Percentiles rank a stretch among this genome's conserved stretches.
Conservation (phyloP, 1,140 invertebrate species). For the Apolygus lucorum region DNA sequence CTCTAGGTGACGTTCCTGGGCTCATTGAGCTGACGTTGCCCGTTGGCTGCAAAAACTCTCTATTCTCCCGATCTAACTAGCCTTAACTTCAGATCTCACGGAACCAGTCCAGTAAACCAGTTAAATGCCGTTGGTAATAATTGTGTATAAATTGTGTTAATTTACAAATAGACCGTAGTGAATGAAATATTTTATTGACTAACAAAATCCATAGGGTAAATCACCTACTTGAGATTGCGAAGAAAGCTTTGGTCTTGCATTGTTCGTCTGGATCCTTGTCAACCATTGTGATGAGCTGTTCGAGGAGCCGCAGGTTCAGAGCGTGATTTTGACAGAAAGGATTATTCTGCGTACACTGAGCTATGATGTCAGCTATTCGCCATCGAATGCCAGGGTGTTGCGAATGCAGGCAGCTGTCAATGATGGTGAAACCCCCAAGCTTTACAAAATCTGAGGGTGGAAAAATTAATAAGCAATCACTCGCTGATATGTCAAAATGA, state of each 20-base stretch:
- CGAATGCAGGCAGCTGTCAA: constrained; percentile 20
- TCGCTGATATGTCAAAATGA: background rate
- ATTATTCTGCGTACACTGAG: constrained; percentile 27
- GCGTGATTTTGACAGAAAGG: constrained; percentile 22
- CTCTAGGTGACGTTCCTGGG: no score
- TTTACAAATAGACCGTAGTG: no score
- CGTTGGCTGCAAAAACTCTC: no score
- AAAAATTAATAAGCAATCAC: background rate
- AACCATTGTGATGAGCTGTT: constrained; percentile 6
- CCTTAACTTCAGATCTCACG: no score
- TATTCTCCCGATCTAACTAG: no score
- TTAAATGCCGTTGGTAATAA: no score
- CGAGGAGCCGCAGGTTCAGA: constrained; percentile 16
- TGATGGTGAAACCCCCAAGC: constrained; percentile 24
- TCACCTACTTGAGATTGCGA: constrained; percentile 27
- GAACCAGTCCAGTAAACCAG: no score
- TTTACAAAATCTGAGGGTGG: constrained; percentile 25
- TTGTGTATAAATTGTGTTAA: no score
- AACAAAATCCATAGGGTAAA: no score
- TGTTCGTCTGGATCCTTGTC: constrained; percentile 18
- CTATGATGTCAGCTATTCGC: constrained; percentile 26
- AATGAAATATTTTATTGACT: no score
- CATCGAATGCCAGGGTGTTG: constrained; percentile 19
- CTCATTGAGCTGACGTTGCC: no score
- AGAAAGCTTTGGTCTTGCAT: constrained; percentile 25